Percentiles rank a stretch among this genome's conserved stretches.
Conservation (phyloP, 1,140 invertebrate genomes). For the Coenobita brevimanus region DNA sequence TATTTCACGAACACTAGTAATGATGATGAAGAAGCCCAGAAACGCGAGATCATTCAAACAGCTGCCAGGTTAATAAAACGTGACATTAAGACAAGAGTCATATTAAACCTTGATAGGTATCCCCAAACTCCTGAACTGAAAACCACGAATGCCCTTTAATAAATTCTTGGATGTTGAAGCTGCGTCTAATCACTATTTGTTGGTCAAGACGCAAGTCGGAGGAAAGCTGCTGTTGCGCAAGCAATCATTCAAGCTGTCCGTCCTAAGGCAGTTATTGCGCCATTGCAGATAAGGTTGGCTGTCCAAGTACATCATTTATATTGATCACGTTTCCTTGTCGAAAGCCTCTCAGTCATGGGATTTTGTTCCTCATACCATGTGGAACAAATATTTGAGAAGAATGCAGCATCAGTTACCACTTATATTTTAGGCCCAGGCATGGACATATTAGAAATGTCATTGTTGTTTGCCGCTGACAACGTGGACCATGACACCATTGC, state of each 20-base stretch:
- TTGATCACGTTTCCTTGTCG: slow-evolving; percentile 47
- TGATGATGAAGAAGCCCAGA: slow-evolving; percentile 5
- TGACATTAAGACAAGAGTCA: not conserved
- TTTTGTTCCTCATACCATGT: slow-evolving; percentile 68
- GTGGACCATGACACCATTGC: slow-evolving; percentile 66
- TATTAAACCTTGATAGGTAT: not conserved
- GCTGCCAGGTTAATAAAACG: not conserved
- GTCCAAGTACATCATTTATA: slow-evolving; percentile 54
- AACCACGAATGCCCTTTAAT: not conserved
- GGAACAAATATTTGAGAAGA: slow-evolving; percentile 63
- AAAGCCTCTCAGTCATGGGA: slow-evolving; percentile 46
- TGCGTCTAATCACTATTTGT: slow-evolving; percentile 6
- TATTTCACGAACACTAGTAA: not conserved
- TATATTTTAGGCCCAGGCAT: slow-evolving; percentile 8
- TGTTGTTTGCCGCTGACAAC: slow-evolving; percentile 70
- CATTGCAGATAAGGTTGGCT: slow-evolving; percentile 35
- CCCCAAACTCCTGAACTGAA: not conserved
- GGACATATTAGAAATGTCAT: slow-evolving; percentile 39
- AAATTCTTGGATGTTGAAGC: not conserved
- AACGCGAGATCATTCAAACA: not conserved
- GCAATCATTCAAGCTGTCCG: slow-evolving; percentile 19
- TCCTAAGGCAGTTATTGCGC: slow-evolving; percentile 48
- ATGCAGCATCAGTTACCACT: slow-evolving; percentile 54
- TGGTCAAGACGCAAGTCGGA: slow-evolving; percentile 2
- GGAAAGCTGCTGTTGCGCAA: slow-evolving; percentile 1